phyloP scores from a whole-genome alignment of 2,113 vertebrate species.

The Micronisus gabar region DNA sequence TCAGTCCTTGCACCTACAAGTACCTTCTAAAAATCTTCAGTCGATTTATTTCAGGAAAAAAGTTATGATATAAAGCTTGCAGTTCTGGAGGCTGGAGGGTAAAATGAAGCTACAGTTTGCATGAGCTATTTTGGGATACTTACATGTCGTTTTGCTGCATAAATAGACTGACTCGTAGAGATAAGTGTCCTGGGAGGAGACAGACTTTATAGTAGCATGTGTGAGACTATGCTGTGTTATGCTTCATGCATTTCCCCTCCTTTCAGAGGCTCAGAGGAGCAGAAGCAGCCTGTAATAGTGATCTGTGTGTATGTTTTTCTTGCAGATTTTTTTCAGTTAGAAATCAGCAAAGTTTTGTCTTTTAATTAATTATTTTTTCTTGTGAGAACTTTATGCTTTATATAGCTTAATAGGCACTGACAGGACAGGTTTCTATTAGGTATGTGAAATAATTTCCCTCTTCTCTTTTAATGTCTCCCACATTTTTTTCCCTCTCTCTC shows the following conservation, averaged over 20 bases:
- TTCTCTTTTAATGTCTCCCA: not conserved
- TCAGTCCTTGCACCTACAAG: not conserved
- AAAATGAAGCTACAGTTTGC: not conserved
- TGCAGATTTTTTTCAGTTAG: not conserved
- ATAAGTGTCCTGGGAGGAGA: not conserved
- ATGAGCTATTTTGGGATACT: not conserved
- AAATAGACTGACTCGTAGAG: not conserved
- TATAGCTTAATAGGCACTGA: not conserved
- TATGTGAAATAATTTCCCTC: not conserved
- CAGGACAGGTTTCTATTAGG: not conserved
- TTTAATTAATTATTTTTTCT: not conserved
- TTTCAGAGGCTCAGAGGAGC: not conserved
- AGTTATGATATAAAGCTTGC: not conserved
- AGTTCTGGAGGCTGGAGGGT: not conserved
- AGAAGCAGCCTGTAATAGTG: not conserved
- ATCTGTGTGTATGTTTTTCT: not conserved
- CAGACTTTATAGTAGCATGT: not conserved
- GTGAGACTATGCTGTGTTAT: not conserved
- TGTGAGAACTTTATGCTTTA: not conserved
- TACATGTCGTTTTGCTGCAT: not conserved
- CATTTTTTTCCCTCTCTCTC: not conserved
- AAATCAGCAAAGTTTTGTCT: not conserved
- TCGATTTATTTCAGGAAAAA: not conserved
- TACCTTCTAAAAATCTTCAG: not conserved
- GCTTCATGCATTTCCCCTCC: not conserved